These are phyloP conservation scores for Enteromius mattozi DNA, from an alignment of 2,797 vertebrate genomes.

Conservation along the genomic window DNA sequence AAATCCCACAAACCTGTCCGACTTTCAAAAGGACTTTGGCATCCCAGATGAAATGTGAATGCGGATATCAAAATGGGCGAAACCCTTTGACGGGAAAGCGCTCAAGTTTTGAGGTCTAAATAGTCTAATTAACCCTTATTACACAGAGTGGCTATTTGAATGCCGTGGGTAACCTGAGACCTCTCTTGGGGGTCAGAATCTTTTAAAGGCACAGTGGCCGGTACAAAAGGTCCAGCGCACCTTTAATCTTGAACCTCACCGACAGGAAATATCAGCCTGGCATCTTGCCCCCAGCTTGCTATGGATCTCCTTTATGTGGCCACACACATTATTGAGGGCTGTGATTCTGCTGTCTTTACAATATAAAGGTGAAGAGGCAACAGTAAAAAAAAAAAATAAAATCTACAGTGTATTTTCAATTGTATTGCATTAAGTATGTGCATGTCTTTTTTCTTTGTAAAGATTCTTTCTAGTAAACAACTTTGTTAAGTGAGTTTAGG, in stretches of 20 bases:
- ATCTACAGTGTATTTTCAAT: not conserved
- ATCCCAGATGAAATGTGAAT: constrained; percentile 50
- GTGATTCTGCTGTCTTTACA: constrained; percentile 12
- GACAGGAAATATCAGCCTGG: constrained; percentile 73
- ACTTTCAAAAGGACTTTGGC: constrained; percentile 36
- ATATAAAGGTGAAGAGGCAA: constrained; percentile 23
- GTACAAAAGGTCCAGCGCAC: constrained; percentile 62
- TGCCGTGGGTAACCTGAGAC: constrained; percentile 77
- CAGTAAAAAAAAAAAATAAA: too few species aligned
- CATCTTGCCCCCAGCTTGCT: constrained; percentile 61
- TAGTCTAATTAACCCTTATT: constrained; percentile 83
- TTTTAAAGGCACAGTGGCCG: constrained; percentile 51
- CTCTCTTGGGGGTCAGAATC: constrained; percentile 69
- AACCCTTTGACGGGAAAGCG: constrained; percentile 59
- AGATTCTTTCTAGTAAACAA: not conserved
- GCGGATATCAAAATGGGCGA: constrained; percentile 52
- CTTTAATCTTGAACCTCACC: constrained; percentile 78
- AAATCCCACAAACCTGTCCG: constrained; percentile 35
- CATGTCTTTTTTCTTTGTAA: not conserved
- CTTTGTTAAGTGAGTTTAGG: not conserved
- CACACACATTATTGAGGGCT: constrained; percentile 30
- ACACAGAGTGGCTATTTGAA: constrained; percentile 72
- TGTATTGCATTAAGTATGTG: not conserved
- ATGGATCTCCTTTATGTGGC: constrained; percentile 49
- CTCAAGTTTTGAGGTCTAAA: constrained; percentile 69